Evolutionary conservation across 2,797 vertebrate species (phyloP).

Genomic region (Apodemus agrarius): DNA sequence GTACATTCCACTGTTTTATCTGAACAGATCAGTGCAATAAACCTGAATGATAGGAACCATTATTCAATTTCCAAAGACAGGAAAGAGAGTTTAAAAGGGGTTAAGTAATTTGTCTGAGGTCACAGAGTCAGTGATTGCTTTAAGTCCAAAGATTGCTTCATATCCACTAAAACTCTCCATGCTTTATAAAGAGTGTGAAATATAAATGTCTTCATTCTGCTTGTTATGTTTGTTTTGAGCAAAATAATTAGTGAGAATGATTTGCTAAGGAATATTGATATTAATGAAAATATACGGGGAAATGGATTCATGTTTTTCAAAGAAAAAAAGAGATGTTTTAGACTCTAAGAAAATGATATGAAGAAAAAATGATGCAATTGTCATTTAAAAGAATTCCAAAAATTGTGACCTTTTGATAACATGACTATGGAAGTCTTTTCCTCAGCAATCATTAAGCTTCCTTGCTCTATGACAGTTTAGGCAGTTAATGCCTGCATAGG

Average conservation of each 20-base stretch:
- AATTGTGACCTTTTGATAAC: not conserved
- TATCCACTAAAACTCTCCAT: not conserved
- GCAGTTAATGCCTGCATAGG: not conserved
- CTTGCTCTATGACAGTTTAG: not conserved
- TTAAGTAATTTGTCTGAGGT: constrained; percentile 64
- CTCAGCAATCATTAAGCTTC: not conserved
- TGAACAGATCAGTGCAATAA: not conserved
- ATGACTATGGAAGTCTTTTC: not conserved
- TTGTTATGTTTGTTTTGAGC: not conserved
- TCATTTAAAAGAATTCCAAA: not conserved
- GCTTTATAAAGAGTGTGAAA: not conserved
- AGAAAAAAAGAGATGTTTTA: not conserved
- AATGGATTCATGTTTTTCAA: not conserved
- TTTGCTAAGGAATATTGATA: not conserved
- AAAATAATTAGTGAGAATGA: constrained; percentile 26
- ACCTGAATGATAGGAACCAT: not conserved
- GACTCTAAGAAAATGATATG: not conserved
- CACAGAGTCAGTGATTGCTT: not conserved
- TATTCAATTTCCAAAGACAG: constrained; percentile 36
- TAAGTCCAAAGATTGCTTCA: constrained; percentile 4
- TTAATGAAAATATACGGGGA: not conserved
- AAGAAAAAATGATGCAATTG: not conserved
- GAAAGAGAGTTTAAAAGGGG: constrained; percentile 46
- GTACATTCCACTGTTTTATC: constrained; percentile 15
- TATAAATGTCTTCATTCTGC: not conserved